Evolutionary conservation across 2,797 vertebrate genomes (phyloP), one percentile per base, ranked within the genome.

Genomic region (Enoplosus armatus): DNA sequence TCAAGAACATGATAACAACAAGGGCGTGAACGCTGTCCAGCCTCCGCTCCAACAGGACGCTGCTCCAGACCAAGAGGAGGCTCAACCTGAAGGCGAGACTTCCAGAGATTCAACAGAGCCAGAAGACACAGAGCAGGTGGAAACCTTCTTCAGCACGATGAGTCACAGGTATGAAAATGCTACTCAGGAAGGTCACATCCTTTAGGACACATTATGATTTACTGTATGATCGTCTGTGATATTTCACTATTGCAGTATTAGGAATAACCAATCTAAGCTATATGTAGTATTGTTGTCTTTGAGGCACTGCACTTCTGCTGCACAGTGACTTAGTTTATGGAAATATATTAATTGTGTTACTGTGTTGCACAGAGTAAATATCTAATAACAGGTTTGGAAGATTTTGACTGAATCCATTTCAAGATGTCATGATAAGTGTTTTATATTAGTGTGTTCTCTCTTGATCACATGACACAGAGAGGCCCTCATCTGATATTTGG

Each of bases 71-170:
- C 80, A 62, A 71, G 86, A 86, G 31, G 77, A 89, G 77, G 63
- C 61, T 8, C 60, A 64, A 31, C 74, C 64, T 2, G 84, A 92
- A 33, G 79, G 24, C 0, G 66, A 77, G 18, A 71, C 60, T 5
- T 80, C 81, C 70, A 69, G 69, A 79, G 89, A 86, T 55, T 66
- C 82, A 48, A 1, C 54, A 0, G 88, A 89, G 74, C 72, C 82
- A 18, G 89, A 92, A 60, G 90, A 93, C 77, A 86, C 75, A 37
- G 92, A 94, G 76, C 90, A 91, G 58, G 90, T 96, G 91, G 96
- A 97, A 33, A 99, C 98, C n/a, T 99, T 99, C 95, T 99, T 99
- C 95, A 99, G 97, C 93, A 96, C 96, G 92, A 99, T 99, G 98
- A 97, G 95, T 87, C 97, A 97, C 95, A 99, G 98, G 98, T 99